Evolutionary conservation across 2,888 invertebrate species (phyloP), one percentile per base, ranked within the genome.

Genomic region (Dasysyrphus tricinctus): DNA sequence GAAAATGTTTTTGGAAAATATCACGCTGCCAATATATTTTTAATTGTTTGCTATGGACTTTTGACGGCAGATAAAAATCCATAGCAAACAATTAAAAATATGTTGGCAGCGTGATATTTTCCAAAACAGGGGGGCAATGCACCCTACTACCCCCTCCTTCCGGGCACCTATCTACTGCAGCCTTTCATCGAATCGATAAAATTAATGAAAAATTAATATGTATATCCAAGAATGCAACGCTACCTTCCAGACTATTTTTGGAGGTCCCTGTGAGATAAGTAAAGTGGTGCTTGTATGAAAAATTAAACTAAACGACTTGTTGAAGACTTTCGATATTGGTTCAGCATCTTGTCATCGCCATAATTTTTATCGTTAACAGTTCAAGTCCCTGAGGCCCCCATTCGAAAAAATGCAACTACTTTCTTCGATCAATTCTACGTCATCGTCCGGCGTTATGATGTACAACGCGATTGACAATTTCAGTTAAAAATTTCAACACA

Each of bases 311-410:
- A 56, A 32, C n/a, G 12, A 16, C 19, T 39, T 39, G 34, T 12
- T 69, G 78, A 74, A 79, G 59, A 79, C 70, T 80, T 75, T 79
- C 63, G 65, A 75, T 80, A 47, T 24, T 47, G 29, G 5, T 37
- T 2, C 42, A 44, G 44, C 14, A 59, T 61, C 56, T 44, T 49
- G 74, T 65, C 70, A 75, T 72, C 80, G 12, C 80, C 9, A 59
- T 56, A 56, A 34, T 57, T 16, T 51, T 63, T 29, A 70, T 29
- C 65, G 49, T 72, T 59, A 79, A 79, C 61, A 63, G 69, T 24
- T 44, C 19, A 54, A 51, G 16, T 47, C 61, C 16, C 7, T 61
- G 54, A 47, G 63, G 75, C 54, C 3, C 3, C 4, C 12, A 14
- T 19, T 61, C n/a, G 29, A 39, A 70, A 59, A 42, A 16, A 16